Evolutionary conservation across 2,113 vertebrate species (phyloP).

Genomic region (Pteronura brasiliensis): DNA sequence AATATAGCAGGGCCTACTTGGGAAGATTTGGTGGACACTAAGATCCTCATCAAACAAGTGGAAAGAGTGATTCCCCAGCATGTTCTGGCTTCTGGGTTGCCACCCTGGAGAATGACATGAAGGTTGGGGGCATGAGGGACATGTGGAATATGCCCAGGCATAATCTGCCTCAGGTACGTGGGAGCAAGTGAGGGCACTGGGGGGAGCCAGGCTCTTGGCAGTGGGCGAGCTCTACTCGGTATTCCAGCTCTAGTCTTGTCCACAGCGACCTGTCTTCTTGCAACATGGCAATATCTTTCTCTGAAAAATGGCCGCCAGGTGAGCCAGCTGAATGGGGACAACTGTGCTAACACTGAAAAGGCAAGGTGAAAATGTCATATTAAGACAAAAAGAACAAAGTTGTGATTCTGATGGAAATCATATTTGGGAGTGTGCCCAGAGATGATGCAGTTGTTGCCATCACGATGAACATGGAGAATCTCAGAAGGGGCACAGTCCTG

Average conservation of each 20-base stretch:
- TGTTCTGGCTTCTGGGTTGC: not conserved
- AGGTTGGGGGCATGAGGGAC: not conserved
- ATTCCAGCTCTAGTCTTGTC: not conserved
- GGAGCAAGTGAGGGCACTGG: not conserved
- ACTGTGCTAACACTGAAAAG: not conserved
- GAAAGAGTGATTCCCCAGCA: not conserved
- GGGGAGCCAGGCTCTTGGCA: not conserved
- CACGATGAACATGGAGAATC: fast-evolving
- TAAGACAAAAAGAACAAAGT: not conserved
- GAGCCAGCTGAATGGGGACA: not conserved
- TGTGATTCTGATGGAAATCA: not conserved
- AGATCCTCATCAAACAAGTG: not conserved
- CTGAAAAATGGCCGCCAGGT: not conserved
- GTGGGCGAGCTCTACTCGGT: not conserved
- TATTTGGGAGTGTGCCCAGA: not conserved
- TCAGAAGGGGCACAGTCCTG: too few species aligned
- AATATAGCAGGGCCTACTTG: not conserved
- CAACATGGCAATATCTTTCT: not conserved
- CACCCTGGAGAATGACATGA: not conserved
- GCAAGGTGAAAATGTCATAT: not conserved
- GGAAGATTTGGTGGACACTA: not conserved
- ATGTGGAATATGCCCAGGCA: fast-evolving
- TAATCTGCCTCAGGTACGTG: fast-evolving
- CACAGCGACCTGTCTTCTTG: not conserved
- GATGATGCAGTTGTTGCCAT: fast-evolving